phyloP scores from a whole-genome alignment of 2,888 invertebrate species.

The Cacoxenus indagator region DNA sequence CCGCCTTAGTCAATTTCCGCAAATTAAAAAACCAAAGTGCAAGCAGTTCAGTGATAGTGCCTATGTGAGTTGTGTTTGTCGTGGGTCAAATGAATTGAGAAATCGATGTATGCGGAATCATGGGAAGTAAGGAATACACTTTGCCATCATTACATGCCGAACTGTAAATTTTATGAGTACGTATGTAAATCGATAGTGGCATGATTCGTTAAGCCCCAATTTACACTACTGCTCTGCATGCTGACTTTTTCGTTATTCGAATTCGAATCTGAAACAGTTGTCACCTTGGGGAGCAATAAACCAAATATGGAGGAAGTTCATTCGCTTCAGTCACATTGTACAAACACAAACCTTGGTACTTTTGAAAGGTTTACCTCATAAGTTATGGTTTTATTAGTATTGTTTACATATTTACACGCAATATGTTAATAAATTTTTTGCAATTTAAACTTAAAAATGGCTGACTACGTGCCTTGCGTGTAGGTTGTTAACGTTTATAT shows the following conservation, averaged over 20 bases:
- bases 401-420: neutral
- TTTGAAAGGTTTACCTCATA: neutral
- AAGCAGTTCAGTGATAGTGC: slow-evolving; percentile 37
- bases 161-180: too few relatives aligned
- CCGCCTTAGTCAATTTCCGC: slow-evolving; percentile 37
- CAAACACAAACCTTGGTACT: slow-evolving; percentile 18
- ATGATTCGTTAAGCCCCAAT: slow-evolving; percentile 33
- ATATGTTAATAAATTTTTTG: slow-evolving; percentile 36
- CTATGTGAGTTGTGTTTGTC: neutral
- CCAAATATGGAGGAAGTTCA: slow-evolving; percentile 56
- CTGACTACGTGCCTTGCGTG: slow-evolving; percentile 1
- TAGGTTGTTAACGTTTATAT: neutral
- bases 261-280: slow-evolving; percentile 51
- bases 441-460: slow-evolving; percentile 30
- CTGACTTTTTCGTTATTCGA: slow-evolving; percentile 39
- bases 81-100: slow-evolving; percentile 36
- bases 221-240: slow-evolving; percentile 3
- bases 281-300: slow-evolving; percentile 59
- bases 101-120: slow-evolving; percentile 45
- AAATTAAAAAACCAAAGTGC: slow-evolving; percentile 5
- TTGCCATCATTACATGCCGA: too few relatives aligned
- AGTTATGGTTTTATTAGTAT: neutral
- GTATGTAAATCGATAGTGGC: slow-evolving; percentile 23
- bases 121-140: too few relatives aligned
- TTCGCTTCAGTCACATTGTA: slow-evolving; percentile 34